Base-by-base conservation (phyloP, 2,888 invertebrate genomes). In the Rhagonycha lutea region DNA sequence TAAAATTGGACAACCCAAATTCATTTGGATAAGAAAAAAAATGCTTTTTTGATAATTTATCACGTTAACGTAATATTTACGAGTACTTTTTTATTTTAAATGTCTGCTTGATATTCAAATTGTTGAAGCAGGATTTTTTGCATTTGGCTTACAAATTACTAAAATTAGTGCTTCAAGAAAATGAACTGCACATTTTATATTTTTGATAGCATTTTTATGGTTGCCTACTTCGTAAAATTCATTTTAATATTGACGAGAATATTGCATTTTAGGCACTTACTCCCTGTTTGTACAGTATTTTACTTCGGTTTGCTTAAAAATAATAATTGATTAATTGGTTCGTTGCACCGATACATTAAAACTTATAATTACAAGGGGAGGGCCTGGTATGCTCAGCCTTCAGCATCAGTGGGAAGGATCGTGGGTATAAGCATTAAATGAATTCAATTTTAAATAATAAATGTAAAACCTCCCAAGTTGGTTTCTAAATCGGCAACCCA, bases 31-130 rank as follows among this genome's bases (percentile, higher is more conserved):
- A 24, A 65, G 26, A 18, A 10, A 62, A 62, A 62, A 23, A 65
- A 65, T 65, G 23, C 47, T 7, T 47, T 47, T 47, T 47, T 47
- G 47, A 47, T 47, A 47, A 47, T 47, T 26, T 65, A 23, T 65
- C 23, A 65, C 23, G 63, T 65, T 62, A 18, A 62, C 18, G 23
- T 65, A 65, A 65, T 65, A 65, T 65, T 65, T 65, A 65, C 26
- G 26, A 26, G 26, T 65, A 24, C 24, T 24, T 24, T 23, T 65
- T 65, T 24, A 23, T 23, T 65, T 65, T 24, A 23, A 65, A 18
- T 65, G 63, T 11, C 63, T 65, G 18, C 63, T 65, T 65, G 63
- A 65, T 65, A 65, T 65, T 65, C 63, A 65, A 65, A 65, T 65
- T 65, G 63, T 10, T 18, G n/a, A 14, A 24, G 24, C 63, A 65